Base-by-base conservation (phyloP, 1,140 invertebrate species). In the Aleiodes sp. region DNA sequence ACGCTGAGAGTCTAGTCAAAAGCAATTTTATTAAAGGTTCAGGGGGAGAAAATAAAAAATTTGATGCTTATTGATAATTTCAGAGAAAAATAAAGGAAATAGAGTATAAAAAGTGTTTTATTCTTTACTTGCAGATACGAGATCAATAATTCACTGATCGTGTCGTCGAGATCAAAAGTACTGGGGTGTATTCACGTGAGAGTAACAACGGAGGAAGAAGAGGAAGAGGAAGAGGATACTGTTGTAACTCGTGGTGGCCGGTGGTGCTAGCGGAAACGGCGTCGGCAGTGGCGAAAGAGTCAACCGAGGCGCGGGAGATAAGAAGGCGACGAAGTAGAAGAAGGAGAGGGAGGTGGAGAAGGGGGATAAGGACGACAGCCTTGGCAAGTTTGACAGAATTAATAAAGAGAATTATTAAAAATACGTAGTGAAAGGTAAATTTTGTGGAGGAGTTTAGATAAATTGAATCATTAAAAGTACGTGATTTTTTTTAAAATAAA, bases 41-140 rank as follows among this genome's bases (percentile, higher is more conserved):
- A 43, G n/a, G n/a, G n/a, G n/a, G n/a, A n/a, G n/a, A n/a, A n/a
- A n/a, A n/a, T n/a, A n/a, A n/a, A n/a, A n/a, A n/a, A n/a, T n/a
- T n/a, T n/a, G n/a, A n/a, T n/a, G n/a, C n/a, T n/a, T n/a, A n/a
- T n/a, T n/a, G n/a, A n/a, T n/a, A n/a, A n/a, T n/a, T n/a, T n/a
- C n/a, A n/a, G n/a, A n/a, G n/a, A n/a, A 35, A 35, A 35, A 35
- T 10, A 24, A 35, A 43, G 26, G 2, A 10, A 7, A 6, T n/a
- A 60, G 31, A n/a, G 14, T 37, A 33, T 67, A 59, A 31, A 24
- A 19, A 67, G 37, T 35, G 19, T 8, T 26, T 10, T 1, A 8
- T 57, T 57, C 62, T 69, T 60, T 56, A 10, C 29, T 72, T 72
- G n/a, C 70, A 72, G 70, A 57, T 43, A 41, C 70, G 26, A 64